Evolutionary conservation across 2,113 vertebrate species (phyloP).

Genomic region (Syngnathus scovelli): DNA sequence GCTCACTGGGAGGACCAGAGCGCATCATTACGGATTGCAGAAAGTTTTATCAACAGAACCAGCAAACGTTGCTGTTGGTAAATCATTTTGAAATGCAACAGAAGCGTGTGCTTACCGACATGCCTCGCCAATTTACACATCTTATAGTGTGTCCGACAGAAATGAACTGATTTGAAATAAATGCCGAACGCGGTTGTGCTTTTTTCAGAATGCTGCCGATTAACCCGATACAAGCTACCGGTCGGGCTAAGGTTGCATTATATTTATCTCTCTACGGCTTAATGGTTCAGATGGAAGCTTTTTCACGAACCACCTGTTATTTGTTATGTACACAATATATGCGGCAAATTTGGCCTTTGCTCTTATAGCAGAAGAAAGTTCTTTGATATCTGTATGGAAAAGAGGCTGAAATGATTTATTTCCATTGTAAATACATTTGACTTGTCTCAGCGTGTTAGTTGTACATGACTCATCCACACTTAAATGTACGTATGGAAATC

Average conservation of each 20-base stretch:
- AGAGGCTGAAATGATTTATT: no score
- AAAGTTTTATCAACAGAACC: no score
- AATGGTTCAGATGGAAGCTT: conserved; percentile 21
- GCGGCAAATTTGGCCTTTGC: neutral
- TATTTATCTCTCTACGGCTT: conserved; percentile 4
- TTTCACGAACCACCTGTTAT: neutral
- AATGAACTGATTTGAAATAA: conserved; percentile 17
- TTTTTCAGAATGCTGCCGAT: conserved; percentile 26
- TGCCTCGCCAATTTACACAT: no score
- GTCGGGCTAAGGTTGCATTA: conserved; percentile 7
- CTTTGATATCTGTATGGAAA: no score
- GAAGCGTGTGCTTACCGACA: no score
- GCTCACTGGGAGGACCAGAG: conserved; percentile 44
- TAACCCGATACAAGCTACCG: conserved; percentile 10
- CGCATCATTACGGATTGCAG: conserved; percentile 29
- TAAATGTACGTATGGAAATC: neutral
- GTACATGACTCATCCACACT: neutral
- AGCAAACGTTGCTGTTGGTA: no score
- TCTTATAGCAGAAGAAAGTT: no score
- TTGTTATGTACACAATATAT: neutral
- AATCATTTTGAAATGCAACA: no score
- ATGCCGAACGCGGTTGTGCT: conserved; percentile 17
- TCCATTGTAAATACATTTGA: no score
- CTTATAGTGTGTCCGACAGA: neutral
- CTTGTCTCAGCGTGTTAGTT: neutral